Base-by-base conservation (phyloP, 2,888 invertebrate genomes). In the Celastrina argiolus region DNA sequence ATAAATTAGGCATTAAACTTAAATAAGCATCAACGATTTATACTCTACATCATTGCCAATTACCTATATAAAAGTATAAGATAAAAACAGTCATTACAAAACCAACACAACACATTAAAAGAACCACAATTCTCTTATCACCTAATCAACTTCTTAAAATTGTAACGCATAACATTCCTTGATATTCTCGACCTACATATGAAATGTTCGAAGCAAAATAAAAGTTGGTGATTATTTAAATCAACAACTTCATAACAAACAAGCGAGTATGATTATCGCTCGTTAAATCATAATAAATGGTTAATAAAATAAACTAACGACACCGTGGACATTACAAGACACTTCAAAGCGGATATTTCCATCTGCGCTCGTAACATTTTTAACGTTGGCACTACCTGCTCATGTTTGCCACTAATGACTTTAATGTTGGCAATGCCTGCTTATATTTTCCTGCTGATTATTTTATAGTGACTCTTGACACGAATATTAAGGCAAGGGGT, bases 281-380 rank as follows among this genome's bases (percentile, higher is more conserved):
- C 83, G 83, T 84, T 84, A 85, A 82, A 80, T 78, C 78, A 81
- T 87, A 84, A 87, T 84, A 81, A 82, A 85, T 87, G 82, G 83
- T 77, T 80, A 83, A 85, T 88, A 85, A 84, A 82, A 75, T 76
- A 76, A 78, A 82, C 76, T 81, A 83, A 83, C 77, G 72, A 72
- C 71, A 68, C 42, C 65, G 64, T 69, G 67, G 28, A 71, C 72
- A 69, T 69, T 36, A 61, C 61, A 36, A 61, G 61, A 36, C 34
- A 61, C 61, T 16, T 59, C 36, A 59, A 39, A 39, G 61, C 61
- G 61, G 39, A 61, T 61, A 39, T 61, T 36, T 61, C 16, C 59
- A 34, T 36, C 59, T 51, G 51, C 51, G 51, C 26, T 26, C 45
- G 45, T 45, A 45, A 45, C 45, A 45, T 51, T 51, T 51, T 51